Conservation (phyloP, 2,797 vertebrate species). For the Leontopithecus rosalia region DNA sequence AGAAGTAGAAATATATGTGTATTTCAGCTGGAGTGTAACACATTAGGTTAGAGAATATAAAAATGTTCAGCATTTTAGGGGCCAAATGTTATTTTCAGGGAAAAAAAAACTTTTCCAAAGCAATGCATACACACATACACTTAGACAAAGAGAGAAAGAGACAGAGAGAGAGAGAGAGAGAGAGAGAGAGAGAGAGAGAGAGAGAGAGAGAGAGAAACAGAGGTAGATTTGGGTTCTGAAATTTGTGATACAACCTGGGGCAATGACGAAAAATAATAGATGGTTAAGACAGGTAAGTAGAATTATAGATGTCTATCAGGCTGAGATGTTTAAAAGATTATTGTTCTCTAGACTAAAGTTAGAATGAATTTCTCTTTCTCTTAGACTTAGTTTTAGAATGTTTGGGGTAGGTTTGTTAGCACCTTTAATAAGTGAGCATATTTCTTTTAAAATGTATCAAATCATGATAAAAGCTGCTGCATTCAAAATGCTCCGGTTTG, state of each 20-base stretch:
- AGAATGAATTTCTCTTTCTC: constrained; percentile 19
- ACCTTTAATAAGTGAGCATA: not conserved
- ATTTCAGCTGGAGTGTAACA: not conserved
- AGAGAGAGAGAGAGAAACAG: fast-evolving
- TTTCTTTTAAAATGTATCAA: constrained; percentile 10
- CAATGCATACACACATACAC: not conserved
- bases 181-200: not conserved
- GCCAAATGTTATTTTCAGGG: not conserved
- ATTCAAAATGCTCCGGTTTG: not conserved
- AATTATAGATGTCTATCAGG: not conserved
- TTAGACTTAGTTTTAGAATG: not conserved
- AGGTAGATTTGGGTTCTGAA: not conserved
- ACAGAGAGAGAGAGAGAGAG: not conserved
- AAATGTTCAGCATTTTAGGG: not conserved
- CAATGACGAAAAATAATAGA: not conserved
- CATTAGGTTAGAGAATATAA: not conserved
- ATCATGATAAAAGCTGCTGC: not conserved
- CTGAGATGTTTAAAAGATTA: not conserved
- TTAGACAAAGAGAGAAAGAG: fast-evolving
- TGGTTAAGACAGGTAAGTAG: not conserved
- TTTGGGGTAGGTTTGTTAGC: not conserved
- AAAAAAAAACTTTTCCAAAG: not conserved
- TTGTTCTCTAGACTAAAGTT: not conserved
- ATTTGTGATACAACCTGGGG: not conserved
- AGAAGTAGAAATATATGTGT: not conserved